These are phyloP conservation scores for Epistrophe grossulariae DNA, from an alignment of 2,888 invertebrate species.

Conservation along the genomic window DNA sequence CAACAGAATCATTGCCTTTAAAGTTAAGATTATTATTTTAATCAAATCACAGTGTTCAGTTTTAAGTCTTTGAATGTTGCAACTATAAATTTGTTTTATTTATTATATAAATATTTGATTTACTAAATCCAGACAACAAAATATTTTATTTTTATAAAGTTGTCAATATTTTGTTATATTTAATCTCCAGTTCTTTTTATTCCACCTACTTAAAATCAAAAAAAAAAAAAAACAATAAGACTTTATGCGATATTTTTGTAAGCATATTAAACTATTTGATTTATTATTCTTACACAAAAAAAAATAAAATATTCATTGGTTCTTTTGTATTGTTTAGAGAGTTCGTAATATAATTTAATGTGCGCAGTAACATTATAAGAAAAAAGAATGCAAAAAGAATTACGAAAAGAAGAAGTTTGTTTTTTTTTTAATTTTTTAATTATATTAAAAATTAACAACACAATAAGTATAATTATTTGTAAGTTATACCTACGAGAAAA, in stretches of 20 bases:
- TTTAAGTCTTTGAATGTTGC: constrained; percentile 74
- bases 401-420: constrained; percentile 51
- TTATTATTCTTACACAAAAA: constrained; percentile 19
- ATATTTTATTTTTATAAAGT: constrained; percentile 6
- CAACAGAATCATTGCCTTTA: constrained; percentile 74
- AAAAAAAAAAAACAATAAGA: constrained; percentile 15
- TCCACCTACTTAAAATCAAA: constrained; percentile 47
- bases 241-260: constrained; percentile 51
- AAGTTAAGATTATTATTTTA: constrained; percentile 25
- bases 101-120: constrained; percentile 10
- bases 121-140: constrained; percentile 32
- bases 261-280: constrained; percentile 56
- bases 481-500: constrained; percentile 69
- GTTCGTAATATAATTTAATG: constrained; percentile 66
- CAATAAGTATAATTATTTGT: constrained; percentile 57
- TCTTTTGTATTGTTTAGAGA: constrained; percentile 64
- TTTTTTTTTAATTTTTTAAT: constrained; percentile 31
- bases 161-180: constrained; percentile 21
- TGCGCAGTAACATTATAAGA: constrained; percentile 72
- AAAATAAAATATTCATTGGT: constrained; percentile 44
- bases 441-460: constrained; percentile 57
- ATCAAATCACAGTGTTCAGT: constrained; percentile 66
- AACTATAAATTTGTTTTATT: constrained; percentile 56
- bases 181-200: constrained; percentile 73
- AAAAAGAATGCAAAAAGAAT: constrained; percentile 70